Base-by-base conservation (phyloP, 2,888 invertebrate species). In the Eurytoma adleriae region DNA sequence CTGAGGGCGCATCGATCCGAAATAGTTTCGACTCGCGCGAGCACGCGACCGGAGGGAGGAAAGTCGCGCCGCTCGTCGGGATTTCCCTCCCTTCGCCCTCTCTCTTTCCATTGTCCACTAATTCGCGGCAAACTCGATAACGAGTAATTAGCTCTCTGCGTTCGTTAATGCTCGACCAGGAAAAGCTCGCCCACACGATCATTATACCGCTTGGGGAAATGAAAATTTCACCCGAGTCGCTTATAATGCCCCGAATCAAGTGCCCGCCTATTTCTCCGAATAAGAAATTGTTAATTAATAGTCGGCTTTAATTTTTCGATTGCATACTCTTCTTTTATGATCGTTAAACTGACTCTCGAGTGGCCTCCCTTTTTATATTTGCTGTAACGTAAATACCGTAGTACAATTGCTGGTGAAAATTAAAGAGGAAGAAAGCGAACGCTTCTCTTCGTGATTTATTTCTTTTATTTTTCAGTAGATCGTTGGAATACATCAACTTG, bases 81-180 rank as follows among this genome's bases (percentile, higher is more conserved):
- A 62, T 54, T 59, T n/a, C 71, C n/a, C 61, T 56, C 66, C 52
- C 66, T 68, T 73, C 62, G 27, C 56, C n/a, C 69, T 20, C 59
- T 40, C 82, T 52, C 18, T 20, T 40, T 24, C 84, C 84, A 85
- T 85, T 85, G 85, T 86, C 85, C 85, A 83, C 83, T 86, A 84
- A 85, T 86, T 85, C 83, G 85, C 82, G 74, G 85, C 85, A 85
- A 85, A 85, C 86, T 85, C 85, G 84, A 85, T 86, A 86, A 85
- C 85, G 85, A 85, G 84, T 85, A 84, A 86, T 85, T 85, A 85
- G 84, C 74, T 71, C 59, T 61, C 71, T 48, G 71, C 84, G 83
- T 84, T 85, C 85, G 83, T 84, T 84, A 84, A 84, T 84, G 83
- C 78, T 83, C 83, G 82, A 30, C 16, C 82, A 82, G 83, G 83